Evolutionary conservation across 2,113 vertebrate genomes (phyloP), one percentile per base, ranked within the genome.

Genomic region (Saiga tatarica): DNA sequence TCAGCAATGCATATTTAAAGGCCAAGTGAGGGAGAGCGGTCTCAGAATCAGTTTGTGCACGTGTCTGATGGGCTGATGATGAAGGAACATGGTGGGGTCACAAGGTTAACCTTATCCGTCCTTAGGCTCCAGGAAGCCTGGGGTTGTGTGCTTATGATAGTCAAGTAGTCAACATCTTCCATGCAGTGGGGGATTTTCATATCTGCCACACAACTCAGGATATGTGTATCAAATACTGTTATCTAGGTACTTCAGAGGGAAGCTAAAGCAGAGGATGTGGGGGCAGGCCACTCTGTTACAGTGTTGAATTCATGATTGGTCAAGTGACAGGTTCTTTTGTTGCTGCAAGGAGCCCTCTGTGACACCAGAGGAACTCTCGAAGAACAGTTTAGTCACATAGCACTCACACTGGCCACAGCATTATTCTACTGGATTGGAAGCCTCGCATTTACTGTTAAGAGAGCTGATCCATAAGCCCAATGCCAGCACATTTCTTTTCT

Each of bases 291-390:
- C 71, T 42, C 23, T 25, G 39, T 7, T 42, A 42, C 71, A 76
- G 39, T 15, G 64, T 62, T 96, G 92, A 94, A 82, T 26, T 96
- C 98, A 90, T 3, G 4, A 92, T 62, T 86, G 97, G 97, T 95
- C 96, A 96, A 87, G 50, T 28, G 92, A 64, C 89, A 60, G 23
- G 17, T 78, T 91, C 55, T 55, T 8, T 62, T 15, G n/a, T 14
- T 10, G 19, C 23, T 2, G 2, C 9, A 36, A 45, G 47, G 17
- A 26, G 5, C 28, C 30, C 39, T 67, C 85, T 39, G 28, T 47
- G 81, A 83, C 71, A 28, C 16, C 16, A 21, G 42, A 71, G 39
- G 50, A 25, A 81, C 42, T 57, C 82, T 85, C 14, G 36, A 76
- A 53, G 74, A 91, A 45, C 36, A 28, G 0, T 16, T 25, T 33